phyloP scores from a whole-genome alignment of 2,888 invertebrate genomes.

The Eudemis profundana region DNA sequence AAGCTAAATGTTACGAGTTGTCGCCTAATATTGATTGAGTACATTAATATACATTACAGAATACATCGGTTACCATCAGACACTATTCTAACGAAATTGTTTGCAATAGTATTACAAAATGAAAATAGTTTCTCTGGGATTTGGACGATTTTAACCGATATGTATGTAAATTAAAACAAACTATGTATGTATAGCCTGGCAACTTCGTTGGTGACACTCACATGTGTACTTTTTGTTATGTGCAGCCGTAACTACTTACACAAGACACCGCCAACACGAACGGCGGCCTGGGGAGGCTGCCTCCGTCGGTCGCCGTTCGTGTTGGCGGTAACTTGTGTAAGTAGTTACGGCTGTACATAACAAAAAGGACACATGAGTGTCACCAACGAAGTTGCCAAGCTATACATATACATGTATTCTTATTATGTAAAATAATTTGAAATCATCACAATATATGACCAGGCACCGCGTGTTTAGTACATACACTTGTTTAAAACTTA shows the following conservation, averaged over 20 bases:
- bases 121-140: neutral
- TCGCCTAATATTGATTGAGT: neutral
- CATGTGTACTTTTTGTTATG: too few species aligned
- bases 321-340: too few species aligned
- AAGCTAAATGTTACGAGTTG: neutral
- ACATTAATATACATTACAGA: neutral
- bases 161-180: slow-evolving; percentile 2
- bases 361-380: too few species aligned
- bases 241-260: too few species aligned
- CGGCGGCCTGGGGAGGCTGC: too few species aligned
- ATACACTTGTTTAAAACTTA: slow-evolving; percentile 16
- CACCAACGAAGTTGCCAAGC: too few species aligned
- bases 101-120: neutral
- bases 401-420: slow-evolving; percentile 38
- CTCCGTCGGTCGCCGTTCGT: too few species aligned
- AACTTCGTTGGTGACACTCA: too few species aligned
- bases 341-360: too few species aligned
- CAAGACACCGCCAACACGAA: too few species aligned
- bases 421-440: slow-evolving; percentile 24
- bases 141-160: slow-evolving; percentile 1
- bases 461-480: slow-evolving; percentile 28
- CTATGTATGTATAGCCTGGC: too few species aligned
- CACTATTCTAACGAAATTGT: slow-evolving; percentile 4
- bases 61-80: neutral
- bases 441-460: slow-evolving; percentile 43